A percentile compares a stretch with the other conserved stretches of the same genome.
Conservation (phyloP, 2,888 invertebrate species). For the Seira ritae region DNA sequence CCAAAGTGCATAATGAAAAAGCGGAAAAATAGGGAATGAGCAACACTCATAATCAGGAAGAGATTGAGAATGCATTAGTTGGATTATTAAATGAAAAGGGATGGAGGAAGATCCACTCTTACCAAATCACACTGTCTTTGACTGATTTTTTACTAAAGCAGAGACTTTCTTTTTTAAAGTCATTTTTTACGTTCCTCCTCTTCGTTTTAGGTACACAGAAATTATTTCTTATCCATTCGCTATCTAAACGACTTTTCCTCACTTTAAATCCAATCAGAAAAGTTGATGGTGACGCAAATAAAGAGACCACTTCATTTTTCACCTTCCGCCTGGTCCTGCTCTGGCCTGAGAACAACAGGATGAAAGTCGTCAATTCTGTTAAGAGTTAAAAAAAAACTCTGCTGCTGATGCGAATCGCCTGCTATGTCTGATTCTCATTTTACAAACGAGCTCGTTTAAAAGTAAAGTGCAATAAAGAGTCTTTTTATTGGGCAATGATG, state of each 20-base stretch:
- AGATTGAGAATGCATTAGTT: slow-evolving; percentile 4
- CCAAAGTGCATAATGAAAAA: not conserved
- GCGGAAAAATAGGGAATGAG: not conserved
- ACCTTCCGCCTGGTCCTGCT: not conserved
- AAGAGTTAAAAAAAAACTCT: not conserved
- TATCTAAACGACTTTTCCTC: slow-evolving; percentile 1
- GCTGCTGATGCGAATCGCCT: not conserved
- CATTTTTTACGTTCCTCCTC: not conserved
- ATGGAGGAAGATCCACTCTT: too few species aligned
- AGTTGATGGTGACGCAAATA: slow-evolving; percentile 8
- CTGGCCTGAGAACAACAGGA: slow-evolving; percentile 3
- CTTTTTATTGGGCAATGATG: slow-evolving; percentile 4
- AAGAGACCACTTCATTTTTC: slow-evolving; percentile 13
- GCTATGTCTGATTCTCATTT: not conserved
- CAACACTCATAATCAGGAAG: not conserved
- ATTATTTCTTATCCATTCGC: not conserved
- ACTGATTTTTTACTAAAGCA: not conserved
- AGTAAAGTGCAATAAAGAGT: slow-evolving; percentile 13
- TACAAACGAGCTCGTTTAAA: slow-evolving; percentile 10
- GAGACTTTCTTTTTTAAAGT: not conserved
- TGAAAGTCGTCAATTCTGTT: not conserved
- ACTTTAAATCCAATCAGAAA: not conserved
- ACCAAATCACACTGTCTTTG: too few species aligned
- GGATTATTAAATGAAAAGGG: not conserved
- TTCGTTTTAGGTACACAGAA: not conserved